Evolutionary conservation across 2,888 invertebrate genomes (phyloP), one percentile per base, ranked within the genome.

Genomic region (Drosophila diplacantha): DNA sequence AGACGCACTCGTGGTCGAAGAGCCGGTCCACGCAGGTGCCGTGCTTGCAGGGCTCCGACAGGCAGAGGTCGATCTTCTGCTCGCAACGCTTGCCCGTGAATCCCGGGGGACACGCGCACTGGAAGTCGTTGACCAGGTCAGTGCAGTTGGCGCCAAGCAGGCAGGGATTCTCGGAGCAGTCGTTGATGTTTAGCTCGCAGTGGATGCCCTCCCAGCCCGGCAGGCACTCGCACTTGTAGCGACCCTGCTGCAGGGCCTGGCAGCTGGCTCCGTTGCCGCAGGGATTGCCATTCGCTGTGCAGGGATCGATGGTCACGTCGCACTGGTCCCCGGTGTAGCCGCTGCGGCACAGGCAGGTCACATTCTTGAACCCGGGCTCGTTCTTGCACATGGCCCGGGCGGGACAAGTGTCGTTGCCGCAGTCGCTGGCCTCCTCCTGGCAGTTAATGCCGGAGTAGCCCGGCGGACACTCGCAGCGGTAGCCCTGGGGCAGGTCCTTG

Each of bases 331-430:
- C 99, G 18, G 97, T 96, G 85, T 97, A 99, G 52, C 98, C 98
- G 69, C 96, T 93, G 85, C 97, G 91, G 85, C 99, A 99, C 11
- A 98, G 90, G 85, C 99, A 99, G 2, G 96, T 96, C 82, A 93
- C 94, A 84, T 97, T 97, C 79, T 94, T 95, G 75, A 92, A 92
- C 62, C 95, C 96, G 20, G 94, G 97, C 88, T 94, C 95, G 87
- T 98, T 96, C 89, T 98, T 97, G 88, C 99, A 99, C 95, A 97
- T 97, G 5, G 98, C 98, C 82, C 97, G 91, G 85, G 97, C 97
- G 1, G 96, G 96, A 80, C 99, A 99, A 0, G 98, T 96, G 68
- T 95, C 94, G 84, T 94, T 94, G 74, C 90, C 90, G 85, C 97
- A 98, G 81, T 98, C 96, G 16, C 95, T 93, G 78, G 93, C 92